phyloP scores from a whole-genome alignment of 2,888 invertebrate species.

The Melipona bicolor region DNA sequence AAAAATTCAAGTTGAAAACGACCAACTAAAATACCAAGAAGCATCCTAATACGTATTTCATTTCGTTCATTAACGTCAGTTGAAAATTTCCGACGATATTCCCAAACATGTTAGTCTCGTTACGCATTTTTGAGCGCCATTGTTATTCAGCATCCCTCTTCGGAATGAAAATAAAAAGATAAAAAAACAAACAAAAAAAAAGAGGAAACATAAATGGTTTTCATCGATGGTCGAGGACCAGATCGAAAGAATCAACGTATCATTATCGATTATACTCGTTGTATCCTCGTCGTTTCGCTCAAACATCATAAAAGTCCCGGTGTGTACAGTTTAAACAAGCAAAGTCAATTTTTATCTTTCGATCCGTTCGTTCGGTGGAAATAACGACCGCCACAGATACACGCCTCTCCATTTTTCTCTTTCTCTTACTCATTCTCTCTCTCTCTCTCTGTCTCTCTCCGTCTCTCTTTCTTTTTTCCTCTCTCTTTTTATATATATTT shows the following conservation, averaged over 20 bases:
- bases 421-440: not conserved
- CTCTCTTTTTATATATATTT: not conserved
- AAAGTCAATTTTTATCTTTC: slow-evolving; percentile 27
- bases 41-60: not conserved
- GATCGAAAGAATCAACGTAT: slow-evolving; percentile 1
- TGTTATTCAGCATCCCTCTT: not conserved
- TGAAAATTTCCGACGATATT: slow-evolving; percentile 6
- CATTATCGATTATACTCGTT: slow-evolving; percentile 12
- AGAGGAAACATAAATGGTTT: not conserved
- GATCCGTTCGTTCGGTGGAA: slow-evolving; percentile 17
- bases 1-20: not conserved
- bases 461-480: not conserved
- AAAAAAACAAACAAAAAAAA: not conserved
- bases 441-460: not conserved
- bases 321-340: slow-evolving; percentile 31
- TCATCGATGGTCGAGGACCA: slow-evolving; percentile 15
- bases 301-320: slow-evolving; percentile 21
- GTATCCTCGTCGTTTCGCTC: slow-evolving; percentile 3
- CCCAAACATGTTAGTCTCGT: not conserved
- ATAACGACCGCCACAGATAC: slow-evolving; percentile 9
- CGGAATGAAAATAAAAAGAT: not conserved
- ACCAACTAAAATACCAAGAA: slow-evolving; percentile 1
- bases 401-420: slow-evolving; percentile 8
- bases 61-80: not conserved
- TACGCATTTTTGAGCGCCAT: not conserved